Evolutionary conservation across 2,888 invertebrate species (phyloP).

Genomic region (Pemphredon lugubris): DNA sequence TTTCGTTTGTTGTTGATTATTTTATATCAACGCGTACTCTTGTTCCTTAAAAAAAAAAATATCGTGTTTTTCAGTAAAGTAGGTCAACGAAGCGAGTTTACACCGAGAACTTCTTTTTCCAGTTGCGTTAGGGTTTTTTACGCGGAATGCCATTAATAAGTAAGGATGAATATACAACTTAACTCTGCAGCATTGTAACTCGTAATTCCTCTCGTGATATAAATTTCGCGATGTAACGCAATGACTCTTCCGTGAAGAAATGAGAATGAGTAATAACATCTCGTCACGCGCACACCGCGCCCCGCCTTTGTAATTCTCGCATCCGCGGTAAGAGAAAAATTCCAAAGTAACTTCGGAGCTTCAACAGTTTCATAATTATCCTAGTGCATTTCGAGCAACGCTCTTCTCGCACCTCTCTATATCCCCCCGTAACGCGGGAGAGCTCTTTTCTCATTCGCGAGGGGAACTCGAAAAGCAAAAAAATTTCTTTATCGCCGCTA

Average conservation of each 20-base stretch:
- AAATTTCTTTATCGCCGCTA: neutral
- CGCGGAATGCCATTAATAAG: too few relatives aligned
- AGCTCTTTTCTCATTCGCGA: too few relatives aligned
- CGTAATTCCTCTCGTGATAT: too few relatives aligned
- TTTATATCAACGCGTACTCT: too few relatives aligned
- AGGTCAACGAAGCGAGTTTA: too few relatives aligned
- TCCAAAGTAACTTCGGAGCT: neutral
- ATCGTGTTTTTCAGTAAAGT: too few relatives aligned
- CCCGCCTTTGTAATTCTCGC: neutral
- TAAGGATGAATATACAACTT: too few relatives aligned
- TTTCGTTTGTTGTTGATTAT: too few relatives aligned
- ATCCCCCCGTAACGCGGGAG: neutral
- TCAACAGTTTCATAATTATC: conserved; percentile 1
- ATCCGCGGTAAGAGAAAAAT: neutral
- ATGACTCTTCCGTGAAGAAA: neutral
- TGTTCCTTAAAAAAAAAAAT: too few relatives aligned
- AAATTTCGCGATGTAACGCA: neutral
- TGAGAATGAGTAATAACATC: conserved; percentile 1
- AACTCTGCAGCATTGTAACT: too few relatives aligned
- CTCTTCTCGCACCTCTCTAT: neutral
- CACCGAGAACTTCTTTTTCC: too few relatives aligned
- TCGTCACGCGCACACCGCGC: neutral
- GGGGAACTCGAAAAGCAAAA: neutral
- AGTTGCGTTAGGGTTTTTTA: too few relatives aligned
- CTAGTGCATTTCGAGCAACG: neutral